phyloP scores from a whole-genome alignment of 1,140 invertebrate genomes.

The Calosoma granatense region DNA sequence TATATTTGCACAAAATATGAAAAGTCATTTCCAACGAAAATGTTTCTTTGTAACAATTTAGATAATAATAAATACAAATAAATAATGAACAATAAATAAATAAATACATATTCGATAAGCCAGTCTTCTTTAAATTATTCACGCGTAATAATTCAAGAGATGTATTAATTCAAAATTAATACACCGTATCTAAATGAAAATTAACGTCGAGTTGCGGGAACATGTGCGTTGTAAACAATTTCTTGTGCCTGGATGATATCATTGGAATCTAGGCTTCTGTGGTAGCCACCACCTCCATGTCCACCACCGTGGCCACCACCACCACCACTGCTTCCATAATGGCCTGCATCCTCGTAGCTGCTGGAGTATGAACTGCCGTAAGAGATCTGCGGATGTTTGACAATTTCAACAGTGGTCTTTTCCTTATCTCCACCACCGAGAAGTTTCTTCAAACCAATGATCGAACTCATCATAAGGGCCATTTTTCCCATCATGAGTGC shows the following conservation, averaged over 20 bases:
- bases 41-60: too few relatives aligned
- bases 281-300: slow-evolving; percentile 17
- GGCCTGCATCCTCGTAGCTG: slow-evolving; percentile 54
- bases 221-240: background rate
- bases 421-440: slow-evolving; percentile 50
- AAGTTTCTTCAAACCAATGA: slow-evolving; percentile 66
- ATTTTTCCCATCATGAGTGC: slow-evolving; percentile 64
- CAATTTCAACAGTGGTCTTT: slow-evolving; percentile 74
- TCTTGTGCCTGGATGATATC: slow-evolving; percentile 14
- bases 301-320: slow-evolving; percentile 12
- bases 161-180: too few relatives aligned
- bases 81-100: too few relatives aligned
- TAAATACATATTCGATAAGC: too few relatives aligned
- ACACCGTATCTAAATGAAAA: too few relatives aligned
- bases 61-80: too few relatives aligned
- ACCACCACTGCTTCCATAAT: slow-evolving; percentile 32
- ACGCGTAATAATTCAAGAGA: too few relatives aligned
- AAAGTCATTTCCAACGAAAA: too few relatives aligned
- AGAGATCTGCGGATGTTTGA: slow-evolving; percentile 71
- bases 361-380: slow-evolving; percentile 65
- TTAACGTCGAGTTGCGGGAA: background rate
- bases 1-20: too few relatives aligned
- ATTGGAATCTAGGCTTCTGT: slow-evolving; percentile 17
- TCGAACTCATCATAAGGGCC: slow-evolving; percentile 60
- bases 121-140: too few relatives aligned